Conservation (phyloP, 2,888 invertebrate species). For the Morpho helenor region DNA sequence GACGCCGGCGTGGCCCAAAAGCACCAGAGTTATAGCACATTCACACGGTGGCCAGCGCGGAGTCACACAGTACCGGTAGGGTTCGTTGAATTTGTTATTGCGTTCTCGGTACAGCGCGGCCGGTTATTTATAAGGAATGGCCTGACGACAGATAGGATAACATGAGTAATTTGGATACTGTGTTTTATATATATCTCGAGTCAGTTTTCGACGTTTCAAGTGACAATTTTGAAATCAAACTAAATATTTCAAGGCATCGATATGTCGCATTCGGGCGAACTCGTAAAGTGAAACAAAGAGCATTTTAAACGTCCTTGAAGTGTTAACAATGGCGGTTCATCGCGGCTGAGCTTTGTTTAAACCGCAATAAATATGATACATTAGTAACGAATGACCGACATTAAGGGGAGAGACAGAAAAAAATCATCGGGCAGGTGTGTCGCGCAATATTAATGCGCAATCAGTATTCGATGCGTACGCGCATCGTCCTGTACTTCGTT, state of each 20-base stretch:
- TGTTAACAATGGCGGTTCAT: slow-evolving; percentile 56
- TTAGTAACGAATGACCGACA: slow-evolving; percentile 76
- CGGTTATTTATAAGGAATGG: slow-evolving; percentile 50
- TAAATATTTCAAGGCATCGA: background rate
- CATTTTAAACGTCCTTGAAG: slow-evolving; percentile 54
- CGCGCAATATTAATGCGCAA: slow-evolving; percentile 76
- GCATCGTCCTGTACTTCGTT: slow-evolving; percentile 78
- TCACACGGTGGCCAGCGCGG: slow-evolving; percentile 71
- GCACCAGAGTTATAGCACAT: slow-evolving; percentile 59
- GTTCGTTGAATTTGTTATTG: slow-evolving; percentile 79
- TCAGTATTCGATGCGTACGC: slow-evolving; percentile 72
- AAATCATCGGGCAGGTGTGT: slow-evolving; percentile 74
- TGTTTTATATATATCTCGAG: slow-evolving; percentile 34
- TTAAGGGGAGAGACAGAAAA: slow-evolving; percentile 73
- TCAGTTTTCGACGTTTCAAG: too few species aligned
- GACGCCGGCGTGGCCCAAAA: slow-evolving; percentile 64
- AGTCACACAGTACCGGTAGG: slow-evolving; percentile 75
- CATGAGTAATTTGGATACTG: slow-evolving; percentile 59
- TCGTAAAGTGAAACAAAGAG: slow-evolving; percentile 39
- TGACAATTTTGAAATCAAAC: too few species aligned
- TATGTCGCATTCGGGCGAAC: slow-evolving; percentile 6
- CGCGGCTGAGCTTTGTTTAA: slow-evolving; percentile 54
- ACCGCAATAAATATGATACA: slow-evolving; percentile 74
- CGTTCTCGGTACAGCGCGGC: slow-evolving; percentile 70
- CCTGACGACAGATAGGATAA: slow-evolving; percentile 57